Percentiles rank a stretch among this genome's conserved stretches.
phyloP scores from a whole-genome alignment of 1,140 invertebrate species.

The Zaprionus camerounensis region DNA sequence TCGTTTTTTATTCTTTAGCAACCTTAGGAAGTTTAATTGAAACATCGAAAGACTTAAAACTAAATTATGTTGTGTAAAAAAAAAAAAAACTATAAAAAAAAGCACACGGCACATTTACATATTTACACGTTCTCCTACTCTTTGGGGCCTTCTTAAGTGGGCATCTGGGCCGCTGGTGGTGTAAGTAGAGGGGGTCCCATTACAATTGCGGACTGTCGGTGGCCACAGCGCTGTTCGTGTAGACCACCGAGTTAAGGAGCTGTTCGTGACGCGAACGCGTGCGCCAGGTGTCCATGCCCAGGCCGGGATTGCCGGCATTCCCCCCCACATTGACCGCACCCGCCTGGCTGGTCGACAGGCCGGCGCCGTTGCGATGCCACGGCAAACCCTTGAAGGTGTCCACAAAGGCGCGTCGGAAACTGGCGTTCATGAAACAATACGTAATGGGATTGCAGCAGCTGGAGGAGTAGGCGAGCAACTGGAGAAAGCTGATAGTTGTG shows the following conservation, averaged over 20 bases:
- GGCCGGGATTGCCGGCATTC: conserved; percentile 32
- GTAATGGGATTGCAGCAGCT: conserved; percentile 97
- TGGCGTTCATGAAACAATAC: conserved; percentile 97
- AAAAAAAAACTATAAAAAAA: conserved; percentile 52
- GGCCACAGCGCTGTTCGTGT: conserved; percentile 46
- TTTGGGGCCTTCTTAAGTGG: background rate
- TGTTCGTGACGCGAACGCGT: conserved; percentile 57
- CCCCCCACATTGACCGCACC: conserved; percentile 16
- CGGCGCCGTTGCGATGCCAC: conserved; percentile 42
- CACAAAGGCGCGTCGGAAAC: conserved; percentile 93
- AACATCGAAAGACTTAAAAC: conserved; percentile 53
- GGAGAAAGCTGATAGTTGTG: conserved; percentile 91
- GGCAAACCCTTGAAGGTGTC: conserved; percentile 88
- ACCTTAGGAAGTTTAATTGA: conserved; percentile 67
- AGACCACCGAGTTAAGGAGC: conserved; percentile 60
- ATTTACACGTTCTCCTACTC: conserved; percentile 25
- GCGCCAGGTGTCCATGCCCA: conserved; percentile 61
- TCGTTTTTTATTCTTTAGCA: conserved; percentile 53
- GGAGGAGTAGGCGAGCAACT: conserved; percentile 93
- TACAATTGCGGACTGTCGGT: conserved; percentile 61
- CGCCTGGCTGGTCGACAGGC: conserved; percentile 59
- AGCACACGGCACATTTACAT: conserved; percentile 36
- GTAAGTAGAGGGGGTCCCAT: background rate
- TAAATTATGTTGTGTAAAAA: conserved; percentile 30
- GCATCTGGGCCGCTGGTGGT: background rate